Evolutionary conservation across 2,888 invertebrate species (phyloP), one percentile per base, ranked within the genome.

Genomic region (Oithona nana): DNA sequence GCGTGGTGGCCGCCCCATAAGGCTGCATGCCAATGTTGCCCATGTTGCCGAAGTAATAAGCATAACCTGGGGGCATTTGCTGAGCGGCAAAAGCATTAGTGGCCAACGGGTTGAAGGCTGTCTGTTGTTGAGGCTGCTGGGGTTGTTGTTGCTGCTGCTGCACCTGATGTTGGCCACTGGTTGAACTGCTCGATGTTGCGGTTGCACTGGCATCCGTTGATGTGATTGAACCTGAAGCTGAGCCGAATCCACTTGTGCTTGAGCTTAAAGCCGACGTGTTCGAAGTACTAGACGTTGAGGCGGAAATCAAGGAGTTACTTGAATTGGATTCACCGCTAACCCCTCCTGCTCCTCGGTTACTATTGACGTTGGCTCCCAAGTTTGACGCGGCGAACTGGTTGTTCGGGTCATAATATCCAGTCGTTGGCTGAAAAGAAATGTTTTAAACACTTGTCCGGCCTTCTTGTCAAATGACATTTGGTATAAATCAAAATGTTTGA

Each of bases 401-500:
- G 28, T 59, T 59, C 24, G 59, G 59, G 24, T 59, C 59, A 26
- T 49, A 59, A 28, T 59, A 59, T 26, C 59, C 59, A 39, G 59
- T 22, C 3, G 49, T 59, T 11, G 59, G 50, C 59, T 59, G 59
- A n/a, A 31, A 39, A 16, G 29, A 24, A 28, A n/a, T n/a, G n/a
- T n/a, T n/a, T n/a, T n/a, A n/a, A n/a, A n/a, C n/a, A n/a, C n/a
- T n/a, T n/a, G n/a, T n/a, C n/a, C n/a, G n/a, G n/a, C n/a, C n/a
- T n/a, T n/a, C n/a, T n/a, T n/a, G n/a, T n/a, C n/a, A n/a, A n/a
- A n/a, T n/a, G n/a, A n/a, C n/a, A n/a, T n/a, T n/a, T n/a, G n/a
- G n/a, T n/a, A n/a, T n/a, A n/a, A n/a, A n/a, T n/a, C n/a, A n/a
- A n/a, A n/a, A n/a, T n/a, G n/a, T n/a, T n/a, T n/a, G n/a, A n/a